Base-by-base conservation (phyloP, 2,888 invertebrate genomes). In the Mystacides longicornis region DNA sequence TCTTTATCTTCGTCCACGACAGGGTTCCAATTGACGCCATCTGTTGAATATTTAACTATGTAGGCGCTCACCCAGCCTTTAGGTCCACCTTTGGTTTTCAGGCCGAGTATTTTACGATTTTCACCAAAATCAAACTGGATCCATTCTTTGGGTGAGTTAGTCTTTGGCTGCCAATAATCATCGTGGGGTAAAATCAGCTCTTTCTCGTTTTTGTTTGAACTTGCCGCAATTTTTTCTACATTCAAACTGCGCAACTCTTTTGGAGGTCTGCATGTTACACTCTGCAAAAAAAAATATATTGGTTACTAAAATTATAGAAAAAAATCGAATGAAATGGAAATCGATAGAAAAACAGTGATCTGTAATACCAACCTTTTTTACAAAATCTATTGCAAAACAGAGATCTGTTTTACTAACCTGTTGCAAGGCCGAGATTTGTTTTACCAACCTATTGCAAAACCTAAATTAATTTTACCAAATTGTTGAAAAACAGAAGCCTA, bases 121-220 rank as follows among this genome's bases (percentile, higher is more conserved):
- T 83, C 84, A 49, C 84, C 71, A 69, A 93, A 90, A 71, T 93
- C 86, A 67, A 91, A 85, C 82, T 85, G 69, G 56, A 88, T 72
- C 78, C 81, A 88, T 69, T 88, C 85, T 11, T 82, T 81, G 1
- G 82, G 81, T 0, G 83, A 83, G 67, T 82, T 82, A 52, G 81
- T 78, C 0, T 81, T 68, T 0, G 89, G 86, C 55, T 77, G 76
- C 89, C 89, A 89, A 1, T 20, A 3, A 2, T 3, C 2, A 19
- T 19, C 7, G 16, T 43, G 18, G 4, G 45, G 20, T 20, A 21
- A 21, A 19, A 19, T 45, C 11, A 16, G 9, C 18, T 3, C 16
- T 20, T 45, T 45, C 18, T 21, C 21, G 20, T 45, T 16, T 14
- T n/a, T 14, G 16, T 16, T 37, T 3, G 37, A 37, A 14, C 37